phyloP scores from a whole-genome alignment of 2,113 vertebrate species.

The Datnioides undecimradiatus region DNA sequence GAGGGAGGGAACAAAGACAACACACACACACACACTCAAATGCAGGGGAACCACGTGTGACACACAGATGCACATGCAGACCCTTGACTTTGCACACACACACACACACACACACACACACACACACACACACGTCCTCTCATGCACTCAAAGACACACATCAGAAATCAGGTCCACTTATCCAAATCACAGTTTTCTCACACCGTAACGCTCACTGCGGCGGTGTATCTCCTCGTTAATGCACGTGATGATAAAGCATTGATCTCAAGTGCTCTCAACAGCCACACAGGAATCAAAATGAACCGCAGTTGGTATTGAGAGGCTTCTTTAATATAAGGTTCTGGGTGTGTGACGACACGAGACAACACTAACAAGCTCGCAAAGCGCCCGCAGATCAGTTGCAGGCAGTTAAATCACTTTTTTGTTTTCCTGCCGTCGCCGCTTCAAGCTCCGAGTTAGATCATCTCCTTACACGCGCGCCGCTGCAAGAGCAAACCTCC shows the following conservation, averaged over 20 bases:
- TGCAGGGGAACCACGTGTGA: not conserved
- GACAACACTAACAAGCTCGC: slow-evolving; percentile 25
- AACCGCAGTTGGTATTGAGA: not conserved
- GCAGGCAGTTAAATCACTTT: slow-evolving; percentile 27
- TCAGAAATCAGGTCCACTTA: slow-evolving; percentile 11
- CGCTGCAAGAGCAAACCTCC: slow-evolving; percentile 34
- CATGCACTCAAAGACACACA: not conserved
- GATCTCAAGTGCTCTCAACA: slow-evolving; percentile 14
- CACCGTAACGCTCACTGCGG: not conserved
- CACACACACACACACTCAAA: slow-evolving; percentile 3
- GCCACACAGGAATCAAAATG: slow-evolving; percentile 2
- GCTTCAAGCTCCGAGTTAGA: slow-evolving; percentile 34
- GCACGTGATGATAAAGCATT: slow-evolving; percentile 16
- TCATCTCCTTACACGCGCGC: slow-evolving; percentile 5
- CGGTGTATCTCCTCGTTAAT: slow-evolving; percentile 27
- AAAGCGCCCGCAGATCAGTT: not conserved
- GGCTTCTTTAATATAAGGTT: not conserved
- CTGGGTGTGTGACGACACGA: not conserved
- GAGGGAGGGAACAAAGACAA: slow-evolving; percentile 9
- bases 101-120: not conserved
- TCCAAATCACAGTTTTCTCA: slow-evolving; percentile 2
- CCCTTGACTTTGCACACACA: no score
- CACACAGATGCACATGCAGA: not conserved
- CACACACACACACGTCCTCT: not conserved
- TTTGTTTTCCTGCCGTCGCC: not conserved